phyloP scores from a whole-genome alignment of 2,797 vertebrate genomes.

The Carcharodon carcharias region DNA sequence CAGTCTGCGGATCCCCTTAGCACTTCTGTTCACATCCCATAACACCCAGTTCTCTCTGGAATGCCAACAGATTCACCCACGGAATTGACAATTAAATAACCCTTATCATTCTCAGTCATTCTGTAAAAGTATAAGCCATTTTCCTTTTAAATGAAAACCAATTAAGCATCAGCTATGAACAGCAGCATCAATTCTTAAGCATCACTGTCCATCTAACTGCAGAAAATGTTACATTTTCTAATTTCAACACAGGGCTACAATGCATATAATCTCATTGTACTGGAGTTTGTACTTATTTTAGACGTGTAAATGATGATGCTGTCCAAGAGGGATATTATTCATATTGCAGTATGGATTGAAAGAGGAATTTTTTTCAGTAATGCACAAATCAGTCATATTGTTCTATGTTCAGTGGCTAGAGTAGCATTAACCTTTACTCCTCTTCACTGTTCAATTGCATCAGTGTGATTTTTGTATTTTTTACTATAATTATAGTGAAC shows the following conservation, averaged over 20 bases:
- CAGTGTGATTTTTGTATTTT: not conserved
- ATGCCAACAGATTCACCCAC: not conserved
- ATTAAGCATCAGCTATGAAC: conserved; percentile 9
- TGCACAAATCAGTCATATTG: not conserved
- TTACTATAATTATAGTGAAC: not conserved
- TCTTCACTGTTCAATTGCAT: conserved; percentile 12
- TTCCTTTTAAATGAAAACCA: not conserved
- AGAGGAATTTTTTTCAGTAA: not conserved
- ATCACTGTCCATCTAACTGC: conserved; percentile 11
- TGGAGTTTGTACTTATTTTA: not conserved
- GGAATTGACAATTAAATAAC: not conserved
- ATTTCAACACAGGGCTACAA: not conserved
- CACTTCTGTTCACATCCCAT: not conserved
- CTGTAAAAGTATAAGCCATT: not conserved
- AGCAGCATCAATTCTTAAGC: not conserved
- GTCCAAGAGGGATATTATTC: not conserved
- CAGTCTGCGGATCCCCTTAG: not conserved
- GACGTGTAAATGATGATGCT: not conserved
- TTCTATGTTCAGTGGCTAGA: not conserved
- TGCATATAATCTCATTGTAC: not conserved
- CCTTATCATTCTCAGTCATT: not conserved
- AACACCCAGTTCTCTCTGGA: not conserved
- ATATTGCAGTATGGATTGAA: not conserved
- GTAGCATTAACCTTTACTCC: not conserved
- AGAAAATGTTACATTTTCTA: not conserved